Base-by-base conservation (phyloP, 1,140 invertebrate genomes). In the Drosophila truncata region DNA sequence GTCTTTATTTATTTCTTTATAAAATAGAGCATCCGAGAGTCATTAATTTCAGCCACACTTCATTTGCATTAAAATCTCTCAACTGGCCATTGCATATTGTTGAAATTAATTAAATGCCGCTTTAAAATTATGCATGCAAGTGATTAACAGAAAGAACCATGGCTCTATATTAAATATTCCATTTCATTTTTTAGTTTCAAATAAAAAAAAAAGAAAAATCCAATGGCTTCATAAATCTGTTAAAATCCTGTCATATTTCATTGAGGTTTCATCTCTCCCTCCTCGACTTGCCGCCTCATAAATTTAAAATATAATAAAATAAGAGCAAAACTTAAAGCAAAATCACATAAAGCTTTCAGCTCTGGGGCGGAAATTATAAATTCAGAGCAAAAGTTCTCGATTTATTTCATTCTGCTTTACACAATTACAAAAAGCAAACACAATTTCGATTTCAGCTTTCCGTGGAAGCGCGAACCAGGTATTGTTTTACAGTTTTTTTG, bases 301-400 rank as follows among this genome's bases (percentile, higher is more conserved):
- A 84, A 84, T 84, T 65, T 42, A 27, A 54, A 70, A 78, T 47
- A 47, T 58, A 50, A 16, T 20, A 31, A 72, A 61, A 44, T 39
- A 59, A 57, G 44, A 52, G 35, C 33, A 10, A 59, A 55, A 42
- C 35, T 50, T 18, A 46, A 37, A 58, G 42, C 11, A 47, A 47
- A 66, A 60, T 60, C 50, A 55, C 66, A 78, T 78, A 58, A 82
- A 82, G 52, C 76, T 77, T 69, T 77, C 65, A 55, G 67, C 67
- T 63, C 64, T 58, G 60, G 60, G 27, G 29, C 83, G 82, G 82
- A 85, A 86, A 85, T 85, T 86, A 78, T 86, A 86, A 81, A 86
- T 86, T 85, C 82, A 84, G 64, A 64, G 70, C 63, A 65, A 54
- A 50, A 59, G 31, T 47, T 46, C 23, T 39, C 35, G 29, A 65